A percentile compares a stretch with the other conserved stretches of the same genome.
Evolutionary conservation across 2,113 vertebrate species (phyloP).

Genomic region (Chionomys nivalis): DNA sequence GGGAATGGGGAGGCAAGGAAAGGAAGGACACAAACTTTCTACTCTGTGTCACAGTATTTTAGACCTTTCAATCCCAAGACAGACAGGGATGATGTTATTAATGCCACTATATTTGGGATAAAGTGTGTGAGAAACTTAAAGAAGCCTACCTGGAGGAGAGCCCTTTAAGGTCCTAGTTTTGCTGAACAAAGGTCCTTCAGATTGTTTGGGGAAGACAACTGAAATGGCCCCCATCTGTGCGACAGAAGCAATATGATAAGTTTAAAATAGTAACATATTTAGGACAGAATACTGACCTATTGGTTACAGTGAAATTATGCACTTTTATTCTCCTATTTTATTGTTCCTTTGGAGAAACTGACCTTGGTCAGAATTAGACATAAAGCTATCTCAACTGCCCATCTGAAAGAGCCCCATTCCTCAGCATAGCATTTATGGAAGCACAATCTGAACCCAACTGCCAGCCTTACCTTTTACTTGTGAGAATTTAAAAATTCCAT

Average conservation of each 20-base stretch:
- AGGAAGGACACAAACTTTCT: not conserved
- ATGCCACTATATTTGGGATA: conserved; percentile 3
- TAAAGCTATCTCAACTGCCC: not conserved
- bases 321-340: conserved; percentile 24
- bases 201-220: not conserved
- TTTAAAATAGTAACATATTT: conserved; percentile 45
- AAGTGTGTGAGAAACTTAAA: not conserved
- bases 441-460: not conserved
- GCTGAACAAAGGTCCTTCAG: not conserved
- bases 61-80: not conserved
- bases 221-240: not conserved
- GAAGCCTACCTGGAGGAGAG: not conserved
- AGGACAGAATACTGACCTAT: not conserved
- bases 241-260: conserved; percentile 4
- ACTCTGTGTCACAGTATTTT: not conserved
- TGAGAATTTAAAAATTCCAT: not conserved
- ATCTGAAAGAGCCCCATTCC: not conserved
- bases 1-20: not conserved
- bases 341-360: conserved; percentile 41
- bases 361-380: conserved; percentile 41
- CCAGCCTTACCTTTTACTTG: not conserved
- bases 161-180: not conserved
- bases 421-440: not conserved
- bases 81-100: not conserved
- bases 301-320: not conserved